Conservation (phyloP, 2,113 vertebrate genomes). For the Onychostruthus taczanowskii region DNA sequence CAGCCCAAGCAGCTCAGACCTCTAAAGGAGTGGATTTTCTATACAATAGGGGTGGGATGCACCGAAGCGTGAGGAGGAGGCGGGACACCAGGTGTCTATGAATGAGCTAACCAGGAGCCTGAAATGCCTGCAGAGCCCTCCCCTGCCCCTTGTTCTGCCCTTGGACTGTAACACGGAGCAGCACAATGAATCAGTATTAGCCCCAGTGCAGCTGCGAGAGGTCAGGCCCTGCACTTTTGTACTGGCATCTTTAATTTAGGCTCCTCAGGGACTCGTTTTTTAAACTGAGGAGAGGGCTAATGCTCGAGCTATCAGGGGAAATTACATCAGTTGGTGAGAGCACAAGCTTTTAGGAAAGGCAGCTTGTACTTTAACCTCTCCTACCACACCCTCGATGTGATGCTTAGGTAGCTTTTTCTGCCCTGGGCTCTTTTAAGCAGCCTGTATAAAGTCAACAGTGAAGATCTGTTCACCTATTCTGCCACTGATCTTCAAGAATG, state of each 20-base stretch:
- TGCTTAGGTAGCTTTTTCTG: not conserved
- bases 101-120: slow-evolving; percentile 20
- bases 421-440: not conserved
- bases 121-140: not conserved
- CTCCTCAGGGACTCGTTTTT: slow-evolving; percentile 5
- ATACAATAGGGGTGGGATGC: not conserved
- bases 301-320: not conserved
- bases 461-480: not conserved
- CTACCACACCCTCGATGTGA: not conserved
- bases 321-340: not conserved
- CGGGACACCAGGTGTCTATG: slow-evolving; percentile 33
- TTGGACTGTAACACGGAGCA: not conserved
- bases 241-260: not conserved
- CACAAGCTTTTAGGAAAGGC: not conserved
- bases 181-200: slow-evolving; percentile 4
- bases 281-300: not conserved
- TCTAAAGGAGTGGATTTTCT: not conserved
- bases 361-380: not conserved
- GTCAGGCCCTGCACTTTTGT: not conserved
- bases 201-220: not conserved
- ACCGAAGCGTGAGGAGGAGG: slow-evolving; percentile 21
- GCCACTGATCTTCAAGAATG: not conserved
- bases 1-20: not conserved
- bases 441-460: not conserved
- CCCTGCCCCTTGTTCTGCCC: not conserved